phyloP scores from a whole-genome alignment of 30 jellyfish, hydroid and myxozoan species.

The Cassiopea xamachana region DNA sequence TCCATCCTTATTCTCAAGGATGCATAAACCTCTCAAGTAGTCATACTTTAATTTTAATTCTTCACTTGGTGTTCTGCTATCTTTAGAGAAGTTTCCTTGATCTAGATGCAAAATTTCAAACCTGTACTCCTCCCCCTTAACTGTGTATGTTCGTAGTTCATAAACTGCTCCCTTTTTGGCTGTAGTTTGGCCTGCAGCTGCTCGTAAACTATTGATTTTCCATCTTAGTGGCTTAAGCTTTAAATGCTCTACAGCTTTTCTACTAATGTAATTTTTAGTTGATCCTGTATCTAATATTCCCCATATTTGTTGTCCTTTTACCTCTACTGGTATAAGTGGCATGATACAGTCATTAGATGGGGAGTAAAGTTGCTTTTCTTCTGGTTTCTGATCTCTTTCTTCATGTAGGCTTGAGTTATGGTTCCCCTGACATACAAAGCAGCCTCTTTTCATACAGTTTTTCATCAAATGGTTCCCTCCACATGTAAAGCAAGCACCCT shows the following conservation, averaged over 20 bases:
- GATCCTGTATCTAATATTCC: slow-evolving; percentile 45
- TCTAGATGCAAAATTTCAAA: slow-evolving; percentile 43
- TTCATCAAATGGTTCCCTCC: slow-evolving; percentile 45
- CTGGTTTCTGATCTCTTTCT: slow-evolving; percentile 32
- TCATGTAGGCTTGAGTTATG: slow-evolving; percentile 64
- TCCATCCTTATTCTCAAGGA: slow-evolving; percentile 66
- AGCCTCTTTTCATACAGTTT: slow-evolving; percentile 49
- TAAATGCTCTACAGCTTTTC: slow-evolving; percentile 25
- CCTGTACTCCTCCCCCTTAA: slow-evolving; percentile 34
- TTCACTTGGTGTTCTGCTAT: slow-evolving; percentile 40
- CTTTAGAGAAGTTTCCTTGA: slow-evolving; percentile 40
- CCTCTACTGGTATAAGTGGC: slow-evolving; percentile 57
- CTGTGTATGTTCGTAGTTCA: slow-evolving; percentile 20
- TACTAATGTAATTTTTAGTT: slow-evolving; percentile 33
- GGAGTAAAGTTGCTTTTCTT: slow-evolving; percentile 28
- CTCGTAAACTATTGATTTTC: slow-evolving; percentile 45
- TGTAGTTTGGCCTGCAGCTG: slow-evolving; percentile 29
- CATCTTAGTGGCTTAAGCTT: slow-evolving; percentile 46
- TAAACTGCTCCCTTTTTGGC: slow-evolving; percentile 38
- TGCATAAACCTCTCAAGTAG: slow-evolving; percentile 45
- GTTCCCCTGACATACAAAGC: slow-evolving; percentile 58
- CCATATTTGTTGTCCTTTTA: slow-evolving; percentile 31
- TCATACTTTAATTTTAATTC: slow-evolving; percentile 36
- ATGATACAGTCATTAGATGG: slow-evolving; percentile 33
- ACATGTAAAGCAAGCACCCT: slow-evolving; percentile 56